Evolutionary conservation across 2,888 invertebrate species (phyloP).

Genomic region (Oscheius sp.): DNA sequence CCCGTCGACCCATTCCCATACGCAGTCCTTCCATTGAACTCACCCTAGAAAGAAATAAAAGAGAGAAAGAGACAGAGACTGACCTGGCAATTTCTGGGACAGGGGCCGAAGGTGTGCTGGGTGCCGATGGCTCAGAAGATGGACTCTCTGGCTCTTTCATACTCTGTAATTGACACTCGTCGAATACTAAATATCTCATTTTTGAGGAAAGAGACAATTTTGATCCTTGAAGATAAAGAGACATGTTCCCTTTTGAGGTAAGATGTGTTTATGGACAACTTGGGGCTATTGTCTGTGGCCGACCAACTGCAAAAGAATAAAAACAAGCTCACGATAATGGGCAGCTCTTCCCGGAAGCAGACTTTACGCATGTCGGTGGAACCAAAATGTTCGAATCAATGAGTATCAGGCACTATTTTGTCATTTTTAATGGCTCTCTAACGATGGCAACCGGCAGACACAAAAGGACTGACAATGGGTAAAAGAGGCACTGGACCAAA

Average conservation of each 20-base stretch:
- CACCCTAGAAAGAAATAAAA: not conserved
- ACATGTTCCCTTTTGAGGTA: not conserved
- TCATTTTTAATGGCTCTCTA: not conserved
- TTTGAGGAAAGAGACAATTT: not conserved
- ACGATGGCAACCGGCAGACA: slow-evolving; percentile 19
- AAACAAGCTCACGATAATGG: no score
- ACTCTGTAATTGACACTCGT: not conserved
- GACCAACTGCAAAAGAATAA: no score
- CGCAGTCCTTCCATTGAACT: slow-evolving; percentile 30
- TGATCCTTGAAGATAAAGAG: no score
- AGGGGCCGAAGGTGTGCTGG: slow-evolving; percentile 1
- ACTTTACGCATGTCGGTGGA: no score
- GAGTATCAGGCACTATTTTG: not conserved
- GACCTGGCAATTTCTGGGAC: slow-evolving; percentile 25
- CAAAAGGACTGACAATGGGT: not conserved
- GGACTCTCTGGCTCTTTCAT: slow-evolving; percentile 33
- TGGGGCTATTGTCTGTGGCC: no score
- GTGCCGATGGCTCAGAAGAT: slow-evolving; percentile 6
- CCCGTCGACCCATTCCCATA: slow-evolving; percentile 35
- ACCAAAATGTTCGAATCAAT: not conserved
- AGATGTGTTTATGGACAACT: not conserved
- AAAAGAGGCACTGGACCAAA: not conserved
- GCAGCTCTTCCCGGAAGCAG: not conserved
- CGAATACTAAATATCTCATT: not conserved
- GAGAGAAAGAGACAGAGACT: not conserved